Base-by-base conservation (phyloP, 1,140 invertebrate genomes). In the Apocrypta bakeri region DNA sequence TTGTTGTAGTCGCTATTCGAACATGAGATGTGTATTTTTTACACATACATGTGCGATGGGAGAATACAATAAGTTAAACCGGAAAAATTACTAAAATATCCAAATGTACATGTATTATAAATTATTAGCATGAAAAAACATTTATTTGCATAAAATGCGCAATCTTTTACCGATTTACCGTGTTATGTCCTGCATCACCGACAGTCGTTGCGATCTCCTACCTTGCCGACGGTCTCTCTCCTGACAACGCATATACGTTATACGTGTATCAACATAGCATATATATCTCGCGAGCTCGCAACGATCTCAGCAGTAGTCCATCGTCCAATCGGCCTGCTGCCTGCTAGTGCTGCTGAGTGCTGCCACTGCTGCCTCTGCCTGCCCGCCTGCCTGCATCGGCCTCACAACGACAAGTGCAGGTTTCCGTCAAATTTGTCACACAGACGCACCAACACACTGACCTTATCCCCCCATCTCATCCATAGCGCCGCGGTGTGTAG, bases 371-470 rank as follows among this genome's bases (percentile, higher is more conserved):
- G n/a, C n/a, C 56, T 37, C 3, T 9, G 9, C 9, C 37, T 3
- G 37, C 7, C 40, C 40, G 40, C 11, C 40, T n/a, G 61, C 61
- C 24, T 24, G 14, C 61, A 63, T 24, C 61, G 21, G 4, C 24
- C 4, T n/a, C 63, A 66, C 63, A 24, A 66, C 63, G 63, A 66
- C 63, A 66, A 66, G 63, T 66, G 63, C 63, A 25, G 8, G 27
- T 66, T 21, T 56, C 48, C 48, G 17, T 56, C 48, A 7, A 56
- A 56, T 56, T 6, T 2, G 25, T 27, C 63, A 66, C 63, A 29
- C 48, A 17, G 17, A 56, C 48, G 6, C 17, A 56, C 42, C 42
- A 48, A 48, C 24, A 66, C 63, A 66, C 25, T 7, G 48, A 4
- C 3, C 17, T n/a, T 56, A 56, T n/a, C 29, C 27, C 29, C 21